phyloP scores from a whole-genome alignment of 2,113 vertebrate genomes.

The Eublepharis macularius region DNA sequence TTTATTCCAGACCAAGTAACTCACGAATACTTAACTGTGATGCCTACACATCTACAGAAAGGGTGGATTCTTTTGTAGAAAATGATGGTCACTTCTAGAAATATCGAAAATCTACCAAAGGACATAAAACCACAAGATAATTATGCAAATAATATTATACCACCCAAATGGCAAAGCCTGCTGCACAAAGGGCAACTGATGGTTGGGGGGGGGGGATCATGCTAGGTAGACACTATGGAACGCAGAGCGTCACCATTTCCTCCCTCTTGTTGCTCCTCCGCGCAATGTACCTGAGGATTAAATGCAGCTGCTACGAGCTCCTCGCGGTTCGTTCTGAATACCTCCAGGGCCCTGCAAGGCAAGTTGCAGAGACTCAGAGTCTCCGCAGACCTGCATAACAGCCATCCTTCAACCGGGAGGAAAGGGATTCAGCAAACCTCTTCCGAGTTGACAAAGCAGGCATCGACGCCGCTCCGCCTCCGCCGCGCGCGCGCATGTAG shows the following conservation, averaged over 20 bases:
- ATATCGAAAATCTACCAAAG: neutral
- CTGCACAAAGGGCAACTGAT: neutral
- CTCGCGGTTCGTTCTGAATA: neutral
- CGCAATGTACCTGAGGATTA: neutral
- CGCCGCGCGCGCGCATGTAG: too few relatives aligned
- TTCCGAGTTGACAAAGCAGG: neutral
- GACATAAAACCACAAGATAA: neutral
- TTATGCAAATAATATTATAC: neutral
- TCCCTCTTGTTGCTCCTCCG: neutral
- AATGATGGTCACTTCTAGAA: neutral
- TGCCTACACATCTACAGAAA: neutral
- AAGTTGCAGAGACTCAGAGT: neutral
- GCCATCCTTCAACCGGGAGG: neutral
- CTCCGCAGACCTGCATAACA: neutral
- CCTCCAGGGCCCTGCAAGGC: neutral
- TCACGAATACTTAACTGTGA: neutral
- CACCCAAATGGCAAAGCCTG: neutral
- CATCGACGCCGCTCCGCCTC: neutral
- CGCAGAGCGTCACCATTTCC: too few relatives aligned
- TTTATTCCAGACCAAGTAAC: neutral
- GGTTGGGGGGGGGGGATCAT: neutral
- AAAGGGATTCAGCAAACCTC: neutral
- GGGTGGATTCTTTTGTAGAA: neutral
- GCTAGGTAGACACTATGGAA: too few relatives aligned
- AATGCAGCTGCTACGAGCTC: neutral